Percentiles rank a stretch among this genome's conserved stretches.
Conservation (phyloP, 2,888 invertebrate species). For the Drosophila cognata region DNA sequence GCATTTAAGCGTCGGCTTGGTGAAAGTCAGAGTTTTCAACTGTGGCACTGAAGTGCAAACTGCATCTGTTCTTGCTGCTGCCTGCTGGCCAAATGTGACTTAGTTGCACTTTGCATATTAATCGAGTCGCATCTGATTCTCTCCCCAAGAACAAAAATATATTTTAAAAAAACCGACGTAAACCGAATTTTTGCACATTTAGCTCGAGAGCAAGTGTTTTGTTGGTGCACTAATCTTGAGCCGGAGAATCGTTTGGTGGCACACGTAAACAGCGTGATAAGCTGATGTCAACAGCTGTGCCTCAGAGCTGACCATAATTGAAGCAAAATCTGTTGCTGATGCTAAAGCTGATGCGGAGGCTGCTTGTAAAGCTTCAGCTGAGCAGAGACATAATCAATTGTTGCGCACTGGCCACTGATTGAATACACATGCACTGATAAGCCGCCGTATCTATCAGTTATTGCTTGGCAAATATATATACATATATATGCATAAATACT, state of each 20-base stretch:
- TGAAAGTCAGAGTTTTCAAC: fast-evolving
- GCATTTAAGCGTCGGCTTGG: background rate
- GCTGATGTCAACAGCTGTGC: conserved; percentile 33
- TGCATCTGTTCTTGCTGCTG: background rate
- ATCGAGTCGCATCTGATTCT: conserved; percentile 22
- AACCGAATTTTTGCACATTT: conserved; percentile 25
- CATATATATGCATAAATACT: background rate
- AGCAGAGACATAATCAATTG: conserved; percentile 32
- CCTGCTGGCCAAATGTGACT: conserved; percentile 27
- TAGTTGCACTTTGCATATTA: conserved; percentile 57
- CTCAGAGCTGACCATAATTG: background rate
- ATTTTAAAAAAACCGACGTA: conserved; percentile 13
- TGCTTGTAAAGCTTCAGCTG: background rate
- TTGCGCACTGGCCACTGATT: conserved; percentile 13
- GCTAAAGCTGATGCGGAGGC: background rate
- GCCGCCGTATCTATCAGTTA: conserved; percentile 10
- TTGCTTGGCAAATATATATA: background rate
- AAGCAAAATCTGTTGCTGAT: conserved; percentile 6
- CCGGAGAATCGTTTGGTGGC: conserved; percentile 20
- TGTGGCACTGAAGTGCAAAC: background rate
- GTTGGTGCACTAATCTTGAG: conserved; percentile 16
- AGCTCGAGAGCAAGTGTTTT: background rate
- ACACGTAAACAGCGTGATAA: conserved; percentile 76
- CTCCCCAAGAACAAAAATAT: background rate
- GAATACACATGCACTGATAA: conserved; percentile 28